Evolutionary conservation across 2,797 vertebrate species (phyloP).

Genomic region (Balearica regulorum): DNA sequence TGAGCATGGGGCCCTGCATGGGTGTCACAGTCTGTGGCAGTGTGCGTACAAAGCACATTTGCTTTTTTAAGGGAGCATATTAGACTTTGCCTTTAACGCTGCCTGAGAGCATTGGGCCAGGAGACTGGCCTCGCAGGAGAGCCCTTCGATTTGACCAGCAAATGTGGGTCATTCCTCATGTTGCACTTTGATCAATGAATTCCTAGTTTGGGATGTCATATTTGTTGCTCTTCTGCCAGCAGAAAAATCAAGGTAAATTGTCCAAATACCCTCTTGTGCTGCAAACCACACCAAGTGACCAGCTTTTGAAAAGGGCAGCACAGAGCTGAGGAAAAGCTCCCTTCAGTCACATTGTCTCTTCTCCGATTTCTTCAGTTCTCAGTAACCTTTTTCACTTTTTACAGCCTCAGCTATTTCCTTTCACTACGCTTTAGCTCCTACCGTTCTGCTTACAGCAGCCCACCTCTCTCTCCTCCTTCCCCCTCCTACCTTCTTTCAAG

Average conservation of each 20-base stretch:
- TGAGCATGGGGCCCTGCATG: accelerated
- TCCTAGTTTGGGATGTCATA: not conserved
- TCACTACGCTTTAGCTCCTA: not conserved
- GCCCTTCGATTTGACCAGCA: not conserved
- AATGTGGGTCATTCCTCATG: not conserved
- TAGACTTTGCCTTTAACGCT: not conserved
- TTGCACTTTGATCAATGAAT: not conserved
- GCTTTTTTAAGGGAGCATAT: not conserved
- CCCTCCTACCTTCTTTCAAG: constrained; percentile 36
- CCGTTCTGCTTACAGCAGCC: not conserved
- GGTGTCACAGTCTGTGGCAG: not conserved
- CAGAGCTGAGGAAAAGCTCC: not conserved
- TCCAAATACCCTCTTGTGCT: not conserved
- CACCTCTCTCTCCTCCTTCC: constrained; percentile 26
- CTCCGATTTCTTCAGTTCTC: constrained; percentile 9
- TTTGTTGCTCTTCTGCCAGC: not conserved
- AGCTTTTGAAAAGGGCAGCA: not conserved
- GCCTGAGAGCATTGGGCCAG: accelerated
- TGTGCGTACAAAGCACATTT: not conserved
- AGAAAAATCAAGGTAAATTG: not conserved
- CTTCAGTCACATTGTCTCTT: not conserved
- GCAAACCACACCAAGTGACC: not conserved
- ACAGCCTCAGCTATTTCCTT: constrained; percentile 36
- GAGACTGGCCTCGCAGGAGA: not conserved
- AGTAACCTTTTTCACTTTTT: constrained; percentile 16